Evolutionary conservation across 2,888 invertebrate species (phyloP).

Genomic region (Phalera bucephala): DNA sequence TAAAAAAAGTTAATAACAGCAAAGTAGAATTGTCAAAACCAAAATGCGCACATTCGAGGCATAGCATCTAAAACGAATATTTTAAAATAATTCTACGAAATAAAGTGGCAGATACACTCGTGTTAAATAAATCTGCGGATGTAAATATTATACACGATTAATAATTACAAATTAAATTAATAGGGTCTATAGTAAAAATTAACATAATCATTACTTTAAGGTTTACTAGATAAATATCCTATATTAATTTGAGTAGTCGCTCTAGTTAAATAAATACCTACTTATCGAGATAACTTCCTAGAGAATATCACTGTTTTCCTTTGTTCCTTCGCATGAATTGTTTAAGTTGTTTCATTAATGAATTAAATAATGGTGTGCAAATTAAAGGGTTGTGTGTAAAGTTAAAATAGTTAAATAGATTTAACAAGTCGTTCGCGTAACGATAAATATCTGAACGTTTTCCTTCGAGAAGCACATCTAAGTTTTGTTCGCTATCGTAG

Average conservation of each 20-base stretch:
- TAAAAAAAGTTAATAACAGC: conserved; percentile 41
- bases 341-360: conserved; percentile 61
- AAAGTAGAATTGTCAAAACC: too few relatives aligned
- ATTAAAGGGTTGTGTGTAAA: conserved; percentile 83
- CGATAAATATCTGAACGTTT: conserved; percentile 51
- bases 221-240: conserved; percentile 71
- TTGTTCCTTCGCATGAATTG: conserved; percentile 46
- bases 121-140: conserved; percentile 63
- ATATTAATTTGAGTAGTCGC: conserved; percentile 69
- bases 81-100: too few relatives aligned
- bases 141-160: conserved; percentile 78
- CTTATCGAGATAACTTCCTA: conserved; percentile 53
- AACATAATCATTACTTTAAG: conserved; percentile 80
- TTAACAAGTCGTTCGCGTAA: conserved; percentile 66
- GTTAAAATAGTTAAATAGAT: conserved; percentile 79
- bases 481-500: conserved; percentile 38
- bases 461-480: conserved; percentile 45
- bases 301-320: conserved; percentile 51
- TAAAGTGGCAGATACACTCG: conserved; percentile 64
- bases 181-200: conserved; percentile 76
- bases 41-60: too few relatives aligned
- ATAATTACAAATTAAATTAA: conserved; percentile 76
- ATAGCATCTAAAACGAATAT: too few relatives aligned
- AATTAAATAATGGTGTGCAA: conserved; percentile 77
- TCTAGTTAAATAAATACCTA: conserved; percentile 62